Conservation (phyloP, 2,113 vertebrate species). For the Cyrtonyx montezumae region DNA sequence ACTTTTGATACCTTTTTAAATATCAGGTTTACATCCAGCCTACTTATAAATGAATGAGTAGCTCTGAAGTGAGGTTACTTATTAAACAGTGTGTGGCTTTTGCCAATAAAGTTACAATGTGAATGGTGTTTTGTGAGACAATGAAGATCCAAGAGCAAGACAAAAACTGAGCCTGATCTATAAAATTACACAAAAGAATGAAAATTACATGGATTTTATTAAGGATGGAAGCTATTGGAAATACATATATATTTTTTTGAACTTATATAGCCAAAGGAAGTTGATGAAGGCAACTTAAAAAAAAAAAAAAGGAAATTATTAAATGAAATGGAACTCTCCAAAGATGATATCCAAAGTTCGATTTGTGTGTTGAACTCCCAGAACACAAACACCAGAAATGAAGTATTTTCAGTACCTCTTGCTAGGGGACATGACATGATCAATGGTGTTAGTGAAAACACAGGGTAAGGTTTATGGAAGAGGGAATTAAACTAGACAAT, state of each 20-base stretch:
- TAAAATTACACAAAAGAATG: not conserved
- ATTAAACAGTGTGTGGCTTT: not conserved
- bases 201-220: not conserved
- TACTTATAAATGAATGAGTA: not conserved
- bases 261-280: not conserved
- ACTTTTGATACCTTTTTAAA: not conserved
- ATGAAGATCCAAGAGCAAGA: not conserved
- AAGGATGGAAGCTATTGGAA: not conserved
- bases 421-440: not conserved
- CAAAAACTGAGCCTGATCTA: not conserved
- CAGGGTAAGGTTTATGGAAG: not conserved
- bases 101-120: rapidly evolving
- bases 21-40: not conserved
- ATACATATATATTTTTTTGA: not conserved
- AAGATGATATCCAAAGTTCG: not conserved
- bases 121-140: not conserved
- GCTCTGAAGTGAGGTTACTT: not conserved
- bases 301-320: not conserved
- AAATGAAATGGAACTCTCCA: not conserved
- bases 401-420: not conserved
- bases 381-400: not conserved
- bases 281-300: not conserved
- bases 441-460: not conserved
- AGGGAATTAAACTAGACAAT: not conserved
- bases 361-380: not conserved